Evolutionary conservation across 30 jellyfish, hydroid and myxozoan genomes (phyloP), one percentile per base, ranked within the genome.

Genomic region (Hydractinia echinata): DNA sequence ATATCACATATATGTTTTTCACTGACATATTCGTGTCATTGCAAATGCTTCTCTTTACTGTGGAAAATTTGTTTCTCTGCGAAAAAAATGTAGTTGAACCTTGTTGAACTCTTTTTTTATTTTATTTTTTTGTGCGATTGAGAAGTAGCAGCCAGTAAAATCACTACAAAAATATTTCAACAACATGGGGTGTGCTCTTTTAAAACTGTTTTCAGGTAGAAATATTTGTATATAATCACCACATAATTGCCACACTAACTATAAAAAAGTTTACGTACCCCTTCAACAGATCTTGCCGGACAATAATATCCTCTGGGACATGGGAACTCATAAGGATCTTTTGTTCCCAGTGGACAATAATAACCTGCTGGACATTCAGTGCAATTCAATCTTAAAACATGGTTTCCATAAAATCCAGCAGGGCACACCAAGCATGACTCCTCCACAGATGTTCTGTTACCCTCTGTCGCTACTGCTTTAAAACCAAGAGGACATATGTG

Each of bases 271-370:
- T 30, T 30, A 30, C 44, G 2, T 74, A 93, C 99, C 67, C 83
- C 81, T 18, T 72, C 91, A 20, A 88, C 91, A 44, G 89, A 54
- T 30, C 96, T 95, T n/a, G 83, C 86, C 10, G 96, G 95, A 76
- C 99, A 94, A 72, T 94, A 94, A 67, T 85, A 85, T 13, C 99
- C 99, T 14, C 54, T 79, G 19, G 95, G 94, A 76, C 99, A 94
- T 44, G 96, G 95, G 54, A 88, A 66, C 54, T 70, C 89, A 76
- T 13, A 83, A 8, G 97, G 96, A 21, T 89, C 97, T 44, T 54
- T 87, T 4, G 99, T 81, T 5, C 96, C 99, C 48, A 81, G 86
- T 7, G 99, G 99, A 66, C 99, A 94, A 71, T 4, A 94, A 56
- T 88, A 88, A 4, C 99, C 99, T 30, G 83, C 95, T 21, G 96